These are phyloP conservation scores for Scrobipalpa costella DNA, from an alignment of 2,888 invertebrate genomes.

Conservation along the genomic window DNA sequence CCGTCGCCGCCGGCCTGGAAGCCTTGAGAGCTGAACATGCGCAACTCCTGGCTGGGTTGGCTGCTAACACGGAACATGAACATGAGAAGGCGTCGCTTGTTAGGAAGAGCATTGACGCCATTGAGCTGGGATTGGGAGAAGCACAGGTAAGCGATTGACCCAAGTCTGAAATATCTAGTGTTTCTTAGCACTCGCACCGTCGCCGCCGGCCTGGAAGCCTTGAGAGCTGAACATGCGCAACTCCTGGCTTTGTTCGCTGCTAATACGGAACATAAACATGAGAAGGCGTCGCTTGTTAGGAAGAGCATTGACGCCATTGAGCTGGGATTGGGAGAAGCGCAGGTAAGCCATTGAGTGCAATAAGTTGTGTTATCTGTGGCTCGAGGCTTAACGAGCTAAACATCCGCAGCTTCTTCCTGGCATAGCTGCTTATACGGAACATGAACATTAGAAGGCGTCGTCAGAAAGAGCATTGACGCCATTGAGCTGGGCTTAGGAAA, in stretches of 20 bases:
- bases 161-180: background rate
- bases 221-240: slow-evolving; percentile 96
- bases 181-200: slow-evolving; percentile 85
- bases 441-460: slow-evolving; percentile 91
- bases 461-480: slow-evolving; percentile 97
- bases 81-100: slow-evolving; percentile 93
- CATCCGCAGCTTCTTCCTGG: background rate
- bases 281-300: slow-evolving; percentile 92
- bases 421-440: slow-evolving; percentile 47
- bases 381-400: background rate
- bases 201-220: slow-evolving; percentile 96
- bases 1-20: slow-evolving; percentile 86
- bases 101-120: slow-evolving; percentile 96
- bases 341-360: slow-evolving; percentile 75
- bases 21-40: slow-evolving; percentile 6
- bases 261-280: slow-evolving; percentile 84
- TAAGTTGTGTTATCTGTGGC: background rate
- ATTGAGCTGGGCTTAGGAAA: slow-evolving; percentile 98
- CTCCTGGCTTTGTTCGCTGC: slow-evolving; percentile 91
- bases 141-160: slow-evolving; percentile 85
- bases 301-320: slow-evolving; percentile 98
- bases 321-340: slow-evolving; percentile 96
- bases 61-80: slow-evolving; percentile 72
- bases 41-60: background rate
- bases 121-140: slow-evolving; percentile 97